Base-by-base conservation (phyloP, 64 coral and sea anemone species). In the Cladopsammia gracilis region DNA sequence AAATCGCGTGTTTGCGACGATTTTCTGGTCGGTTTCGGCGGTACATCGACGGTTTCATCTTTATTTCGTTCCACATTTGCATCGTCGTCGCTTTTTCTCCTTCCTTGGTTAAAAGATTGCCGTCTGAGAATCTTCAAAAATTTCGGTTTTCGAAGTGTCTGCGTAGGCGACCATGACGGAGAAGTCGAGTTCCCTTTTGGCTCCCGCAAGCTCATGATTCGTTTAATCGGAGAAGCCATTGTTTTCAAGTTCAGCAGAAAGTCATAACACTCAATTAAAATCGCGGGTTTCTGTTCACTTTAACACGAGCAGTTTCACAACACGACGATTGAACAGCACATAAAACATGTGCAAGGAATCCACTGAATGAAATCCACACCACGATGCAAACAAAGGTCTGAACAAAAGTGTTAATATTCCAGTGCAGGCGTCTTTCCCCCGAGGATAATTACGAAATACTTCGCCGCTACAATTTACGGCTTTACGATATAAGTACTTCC, bases 101-200 rank as follows among this genome's bases (percentile, higher is more conserved):
- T 84, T 51, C 56, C 82, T 54, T 87, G 86, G 18, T 83, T 86
- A 50, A 98, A 87, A 3, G 96, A 98, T 58, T 69, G 86, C 23
- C 96, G 82, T 58, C 96, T 92, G n/a, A 98, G 80, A 60, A 98
- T 94, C 71, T 98, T 98, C 25, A 98, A 57, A 34, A 94, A 65
- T 65, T 92, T 92, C 9, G 90, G 79, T 58, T 93, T 93, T 75
- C 82, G 71, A 86, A 75, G 75, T 57, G 71, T 46, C 14, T 64
- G 91, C 13, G 91, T 77, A 76, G 62, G 50, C 4, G 49, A 52
- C 13, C n/a, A 59, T 49, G 58, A 58, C 23, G 75, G 45, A 11
- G 75, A 80, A 1, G 54, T 42, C 19, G 53, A 62, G 66, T 77
- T 85, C 24, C 18, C 53, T 60, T 64, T 87, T 6, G 80, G 23